Evolutionary conservation across 2,888 invertebrate genomes (phyloP), one percentile per base, ranked within the genome.

Genomic region (Entomobrya multifasciata): DNA sequence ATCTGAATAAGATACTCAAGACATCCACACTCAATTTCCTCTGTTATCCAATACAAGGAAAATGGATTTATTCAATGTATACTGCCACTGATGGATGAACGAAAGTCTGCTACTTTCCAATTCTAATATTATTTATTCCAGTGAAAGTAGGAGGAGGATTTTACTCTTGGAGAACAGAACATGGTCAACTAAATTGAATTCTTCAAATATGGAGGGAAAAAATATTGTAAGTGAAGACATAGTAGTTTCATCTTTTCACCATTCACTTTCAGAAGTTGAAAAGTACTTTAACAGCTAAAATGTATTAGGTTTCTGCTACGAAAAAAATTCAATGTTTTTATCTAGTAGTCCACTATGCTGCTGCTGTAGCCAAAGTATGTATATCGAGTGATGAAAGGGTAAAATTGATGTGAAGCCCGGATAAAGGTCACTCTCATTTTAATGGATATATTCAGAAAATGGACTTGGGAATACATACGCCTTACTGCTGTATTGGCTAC

Each of bases 361-460:
- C n/a, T n/a, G n/a, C n/a, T n/a, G n/a, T n/a, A n/a, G n/a, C n/a
- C n/a, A 22, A 15, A 11, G 5, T 52, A 36, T 36, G 30, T 70
- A 52, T 76, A 62, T 77, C 77, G 47, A 84, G 79, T 79, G 85
- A 79, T 79, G 85, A 85, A 85, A 85, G 85, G 85, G 79, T 79
- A 85, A 85, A 85, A 85, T 78, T 85, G 78, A 85, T 85, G 79
- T 70, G 70, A 79, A 72, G 72, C 47, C 47, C 17, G 70, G 78
- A 85, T 78, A 85, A 85, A 85, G 85, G 85, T 85, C 85, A 85
- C 78, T 79, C 78, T 85, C 85, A 84, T 84, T 84, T 84, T 84
- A 84, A 84, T 84, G 84, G 84, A 84, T 78, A 74, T 84, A 83
- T 84, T 84, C 84, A n/a, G 77, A 70, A 85, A 85, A 78, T 78